Percentiles rank a stretch among this genome's conserved stretches.
Conservation (phyloP, 2,888 invertebrate species). For the Bruchidius siliquastri region DNA sequence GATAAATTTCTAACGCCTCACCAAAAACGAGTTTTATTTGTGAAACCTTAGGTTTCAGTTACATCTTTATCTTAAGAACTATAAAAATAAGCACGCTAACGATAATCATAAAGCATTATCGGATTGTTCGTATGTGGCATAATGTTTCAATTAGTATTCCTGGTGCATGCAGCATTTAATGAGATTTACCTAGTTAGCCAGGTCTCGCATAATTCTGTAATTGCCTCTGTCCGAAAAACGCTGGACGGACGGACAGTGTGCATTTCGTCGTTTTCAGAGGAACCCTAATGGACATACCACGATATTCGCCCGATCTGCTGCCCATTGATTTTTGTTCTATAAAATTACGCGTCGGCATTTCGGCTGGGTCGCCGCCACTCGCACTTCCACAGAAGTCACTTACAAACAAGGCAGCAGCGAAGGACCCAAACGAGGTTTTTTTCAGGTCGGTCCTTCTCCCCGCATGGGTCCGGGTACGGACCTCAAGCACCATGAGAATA, state of each 20-base stretch:
- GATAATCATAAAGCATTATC: background rate
- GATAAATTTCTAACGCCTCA: no score
- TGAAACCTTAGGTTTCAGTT: background rate
- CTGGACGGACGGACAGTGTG: no score
- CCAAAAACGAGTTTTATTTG: no score
- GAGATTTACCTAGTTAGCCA: background rate
- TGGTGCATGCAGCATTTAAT: background rate
- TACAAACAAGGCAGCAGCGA: background rate
- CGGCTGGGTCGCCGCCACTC: slow-evolving; percentile 9
- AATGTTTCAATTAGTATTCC: background rate
- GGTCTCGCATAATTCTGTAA: background rate
- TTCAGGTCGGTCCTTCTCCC: background rate
- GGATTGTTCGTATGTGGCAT: background rate
- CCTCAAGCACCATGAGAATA: background rate
- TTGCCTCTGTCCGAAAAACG: background rate
- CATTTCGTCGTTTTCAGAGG: background rate
- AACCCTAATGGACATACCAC: background rate
- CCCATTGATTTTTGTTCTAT: slow-evolving; percentile 32
- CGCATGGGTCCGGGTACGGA: background rate
- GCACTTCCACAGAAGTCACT: background rate
- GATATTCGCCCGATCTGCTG: slow-evolving; percentile 12
- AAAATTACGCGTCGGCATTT: slow-evolving; percentile 26
- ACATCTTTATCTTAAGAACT: background rate
- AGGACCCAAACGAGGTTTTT: background rate
- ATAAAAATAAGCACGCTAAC: background rate